Conservation (phyloP, 2,113 vertebrate genomes). For the Perca flavescens region DNA sequence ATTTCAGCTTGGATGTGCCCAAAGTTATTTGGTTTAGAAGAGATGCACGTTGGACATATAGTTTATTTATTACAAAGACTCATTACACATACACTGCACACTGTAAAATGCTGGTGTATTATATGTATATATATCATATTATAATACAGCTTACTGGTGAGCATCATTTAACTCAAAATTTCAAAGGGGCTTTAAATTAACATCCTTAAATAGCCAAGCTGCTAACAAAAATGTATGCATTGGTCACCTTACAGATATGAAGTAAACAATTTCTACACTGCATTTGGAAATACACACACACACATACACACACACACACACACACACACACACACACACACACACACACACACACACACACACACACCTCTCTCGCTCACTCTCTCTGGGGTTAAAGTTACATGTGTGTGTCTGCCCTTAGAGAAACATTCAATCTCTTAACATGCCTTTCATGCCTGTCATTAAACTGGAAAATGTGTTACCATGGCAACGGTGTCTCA, state of each 20-base stretch:
- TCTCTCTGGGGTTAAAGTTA: constrained; percentile 39
- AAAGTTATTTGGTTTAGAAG: constrained; percentile 21
- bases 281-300: constrained; percentile 10
- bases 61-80: neutral
- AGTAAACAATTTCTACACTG: neutral
- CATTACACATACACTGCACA: constrained; percentile 8
- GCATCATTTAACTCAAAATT: neutral
- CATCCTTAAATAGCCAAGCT: neutral
- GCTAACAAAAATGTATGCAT: neutral
- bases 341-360: neutral
- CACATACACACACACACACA: constrained; percentile 5
- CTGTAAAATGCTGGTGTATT: neutral
- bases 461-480: constrained; percentile 74
- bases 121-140: neutral
- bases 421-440: constrained; percentile 68
- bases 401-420: constrained; percentile 40
- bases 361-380: neutral
- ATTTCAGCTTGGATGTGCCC: constrained; percentile 23
- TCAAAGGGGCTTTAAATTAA: neutral
- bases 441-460: constrained; percentile 77
- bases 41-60: constrained; percentile 4
- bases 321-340: constrained; percentile 5
- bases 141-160: neutral
- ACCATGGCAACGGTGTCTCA: constrained; percentile 77
- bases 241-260: neutral